Evolutionary conservation across 2,888 invertebrate genomes (phyloP).

Genomic region (Drosophila paranaensis): DNA sequence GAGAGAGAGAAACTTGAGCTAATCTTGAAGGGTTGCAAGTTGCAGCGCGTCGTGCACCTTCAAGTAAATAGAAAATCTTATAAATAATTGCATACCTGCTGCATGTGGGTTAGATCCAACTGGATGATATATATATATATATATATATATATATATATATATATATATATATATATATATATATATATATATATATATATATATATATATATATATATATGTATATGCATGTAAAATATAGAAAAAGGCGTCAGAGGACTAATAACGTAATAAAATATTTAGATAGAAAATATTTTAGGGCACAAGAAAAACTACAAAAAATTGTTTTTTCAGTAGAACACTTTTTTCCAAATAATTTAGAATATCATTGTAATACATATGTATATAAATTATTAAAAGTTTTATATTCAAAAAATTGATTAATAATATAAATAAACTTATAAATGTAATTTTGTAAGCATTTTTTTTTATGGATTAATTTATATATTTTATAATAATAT

Average conservation of each 20-base stretch:
- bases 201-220: neutral
- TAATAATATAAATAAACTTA: too few species aligned
- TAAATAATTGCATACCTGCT: conserved; percentile 27
- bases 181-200: neutral
- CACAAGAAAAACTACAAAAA: too few species aligned
- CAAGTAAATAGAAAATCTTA: neutral
- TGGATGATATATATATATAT: neutral
- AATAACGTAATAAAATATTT: too few species aligned
- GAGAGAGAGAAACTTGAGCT: neutral
- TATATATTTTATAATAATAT: too few species aligned
- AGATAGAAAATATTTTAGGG: too few species aligned
- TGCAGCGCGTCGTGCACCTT: conserved; percentile 1
- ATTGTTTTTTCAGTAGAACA: too few species aligned
- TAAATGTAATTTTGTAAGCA: too few species aligned
- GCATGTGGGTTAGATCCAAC: neutral
- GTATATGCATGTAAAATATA: neutral
- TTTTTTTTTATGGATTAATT: too few species aligned
- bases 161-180: neutral
- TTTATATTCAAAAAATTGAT: too few species aligned
- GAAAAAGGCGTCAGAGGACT: neutral
- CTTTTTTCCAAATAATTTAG: too few species aligned
- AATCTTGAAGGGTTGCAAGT: conserved; percentile 24
- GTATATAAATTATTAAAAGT: too few species aligned
- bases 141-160: neutral
- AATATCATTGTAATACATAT: too few species aligned